Base-by-base conservation (phyloP, 2,113 vertebrate species). In the Ailurus styani region DNA sequence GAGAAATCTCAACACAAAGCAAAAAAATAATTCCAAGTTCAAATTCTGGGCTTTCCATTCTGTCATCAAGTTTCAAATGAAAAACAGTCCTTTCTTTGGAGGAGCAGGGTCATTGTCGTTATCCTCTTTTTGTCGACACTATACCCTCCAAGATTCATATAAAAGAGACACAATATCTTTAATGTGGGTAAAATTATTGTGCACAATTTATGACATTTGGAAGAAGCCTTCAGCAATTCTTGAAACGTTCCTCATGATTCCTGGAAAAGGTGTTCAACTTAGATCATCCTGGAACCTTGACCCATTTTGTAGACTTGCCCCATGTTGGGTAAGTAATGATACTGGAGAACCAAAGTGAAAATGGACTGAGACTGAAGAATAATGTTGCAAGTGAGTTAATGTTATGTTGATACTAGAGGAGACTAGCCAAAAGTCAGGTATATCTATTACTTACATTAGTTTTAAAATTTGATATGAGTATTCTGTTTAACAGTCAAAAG, bases 71-170 rank as follows among this genome's bases (percentile, higher is more conserved):
- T n/a, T 86, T 40, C 40, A 27, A 89, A 50, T 23, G 50, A 77
- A 55, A 88, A n/a, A 47, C 20, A 5, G 2, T 42, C 64, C 0
- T 4, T 20, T 54, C 25, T 91, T 12, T 78, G 72, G 27, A 57
- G 5, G 15, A 18, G 13, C 27, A 13, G 0, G 2, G 12, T 18
- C 12, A 31, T 2, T 3, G 4, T 50, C 2, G 3, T 62, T 5
- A 37, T 37, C 29, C 14, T 73, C 4, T 62, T 11, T 70, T 37
- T 13, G 6, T 62, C 3, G 14, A 54, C 42, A 29, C 4, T 25
- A 5, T 15, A 64, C 14, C 8, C 14, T 73, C 12, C 66, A 34
- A 66, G 31, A 29, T 40, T 75, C 42, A 81, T 42, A 45, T 50
- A 62, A 90, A 54, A 86, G 73, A 78, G 11, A 84, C 52, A 52